Percentiles rank a stretch among this genome's conserved stretches.
These are phyloP conservation scores for Falcunculus frontatus DNA, from an alignment of 2,113 vertebrate species.

Conservation along the genomic window DNA sequence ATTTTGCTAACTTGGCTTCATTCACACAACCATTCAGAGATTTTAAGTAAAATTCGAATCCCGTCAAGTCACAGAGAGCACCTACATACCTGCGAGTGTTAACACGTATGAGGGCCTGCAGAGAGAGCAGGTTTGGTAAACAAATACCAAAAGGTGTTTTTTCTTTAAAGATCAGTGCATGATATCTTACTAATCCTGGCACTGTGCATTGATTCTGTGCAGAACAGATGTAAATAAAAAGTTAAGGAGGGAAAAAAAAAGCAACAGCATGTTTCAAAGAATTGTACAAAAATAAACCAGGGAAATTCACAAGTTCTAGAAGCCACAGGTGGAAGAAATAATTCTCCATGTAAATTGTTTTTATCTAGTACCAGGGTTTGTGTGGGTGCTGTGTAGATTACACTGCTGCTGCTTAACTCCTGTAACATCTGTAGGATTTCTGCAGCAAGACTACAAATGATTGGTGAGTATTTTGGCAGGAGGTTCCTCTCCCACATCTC, in stretches of 20 bases:
- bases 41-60: background rate
- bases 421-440: constrained; percentile 4
- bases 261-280: background rate
- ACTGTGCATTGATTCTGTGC: background rate
- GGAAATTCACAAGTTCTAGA: background rate
- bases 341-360: background rate
- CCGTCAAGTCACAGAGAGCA: background rate
- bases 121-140: background rate
- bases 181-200: background rate
- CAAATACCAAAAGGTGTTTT: background rate
- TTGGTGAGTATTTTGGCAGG: background rate
- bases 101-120: background rate
- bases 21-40: background rate
- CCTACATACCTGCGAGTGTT: background rate
- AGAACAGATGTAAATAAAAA: background rate
- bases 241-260: background rate
- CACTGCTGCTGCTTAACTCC: background rate
- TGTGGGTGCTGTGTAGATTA: background rate
- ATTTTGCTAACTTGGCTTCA: background rate
- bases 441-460: background rate
- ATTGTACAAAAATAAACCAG: background rate
- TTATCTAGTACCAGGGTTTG: background rate
- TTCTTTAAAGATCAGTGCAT: background rate
- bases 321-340: background rate
- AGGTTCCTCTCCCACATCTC: background rate